These are phyloP conservation scores for Halichoeres trimaculatus DNA, from an alignment of 2,113 vertebrate species.

Conservation along the genomic window DNA sequence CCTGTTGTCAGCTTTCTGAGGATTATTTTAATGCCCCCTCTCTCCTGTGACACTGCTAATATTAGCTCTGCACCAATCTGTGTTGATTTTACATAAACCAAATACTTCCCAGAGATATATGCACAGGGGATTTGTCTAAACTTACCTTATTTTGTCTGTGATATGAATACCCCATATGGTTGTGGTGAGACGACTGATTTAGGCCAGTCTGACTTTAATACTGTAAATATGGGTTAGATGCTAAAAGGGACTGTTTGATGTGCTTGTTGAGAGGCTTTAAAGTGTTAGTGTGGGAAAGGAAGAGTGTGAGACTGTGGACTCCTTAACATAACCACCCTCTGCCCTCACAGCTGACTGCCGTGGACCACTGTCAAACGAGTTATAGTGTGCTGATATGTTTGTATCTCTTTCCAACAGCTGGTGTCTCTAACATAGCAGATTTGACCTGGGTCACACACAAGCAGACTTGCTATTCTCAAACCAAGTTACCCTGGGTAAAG, in stretches of 20 bases:
- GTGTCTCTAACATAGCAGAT: slow-evolving; percentile 29
- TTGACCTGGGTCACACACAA: slow-evolving; percentile 40
- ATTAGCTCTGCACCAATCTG: not conserved
- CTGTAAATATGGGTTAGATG: slow-evolving; percentile 56
- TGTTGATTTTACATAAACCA: slow-evolving; percentile 9
- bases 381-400: slow-evolving; percentile 43
- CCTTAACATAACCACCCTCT: slow-evolving; percentile 57
- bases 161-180: slow-evolving; percentile 35
- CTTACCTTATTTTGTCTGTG: slow-evolving; percentile 10
- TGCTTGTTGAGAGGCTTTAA: slow-evolving; percentile 30
- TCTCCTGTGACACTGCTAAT: slow-evolving; percentile 14
- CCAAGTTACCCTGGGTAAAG: not conserved
- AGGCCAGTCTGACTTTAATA: slow-evolving; percentile 34
- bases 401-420: slow-evolving; percentile 55
- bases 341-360: slow-evolving; percentile 57
- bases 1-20: slow-evolving; percentile 27
- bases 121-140: slow-evolving; percentile 28
- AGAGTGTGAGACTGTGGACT: slow-evolving; percentile 55
- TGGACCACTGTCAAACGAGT: slow-evolving; percentile 33
- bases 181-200: slow-evolving; percentile 46
- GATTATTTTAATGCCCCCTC: slow-evolving; percentile 11
- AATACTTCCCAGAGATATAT: slow-evolving; percentile 4
- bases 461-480: slow-evolving; percentile 1
- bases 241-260: slow-evolving; percentile 44
- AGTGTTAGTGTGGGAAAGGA: slow-evolving; percentile 68